Percentiles rank a stretch among this genome's conserved stretches.
Evolutionary conservation across 2,113 vertebrate genomes (phyloP).

Genomic region (Onychorhynchus coronatus): DNA sequence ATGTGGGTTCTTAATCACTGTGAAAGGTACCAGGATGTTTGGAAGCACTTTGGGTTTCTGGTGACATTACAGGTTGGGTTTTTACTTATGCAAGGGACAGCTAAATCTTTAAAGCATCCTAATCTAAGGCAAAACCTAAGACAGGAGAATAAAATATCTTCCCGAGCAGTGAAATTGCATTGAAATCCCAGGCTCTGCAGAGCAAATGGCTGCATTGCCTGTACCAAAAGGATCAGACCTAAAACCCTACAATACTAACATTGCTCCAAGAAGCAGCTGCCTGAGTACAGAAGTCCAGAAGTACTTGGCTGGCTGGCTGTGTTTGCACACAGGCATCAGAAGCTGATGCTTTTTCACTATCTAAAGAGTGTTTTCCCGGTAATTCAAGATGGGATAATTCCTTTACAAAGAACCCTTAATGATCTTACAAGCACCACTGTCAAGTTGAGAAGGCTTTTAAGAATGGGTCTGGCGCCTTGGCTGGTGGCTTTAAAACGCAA

Average conservation of each 20-base stretch:
- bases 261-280: not conserved
- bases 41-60: not conserved
- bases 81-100: not conserved
- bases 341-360: not conserved
- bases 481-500: not conserved
- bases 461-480: not conserved
- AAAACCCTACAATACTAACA: rapidly evolving
- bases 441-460: not conserved
- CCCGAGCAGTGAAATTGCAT: not conserved
- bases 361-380: not conserved
- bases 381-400: not conserved
- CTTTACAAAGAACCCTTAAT: not conserved
- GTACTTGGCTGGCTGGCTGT: not conserved
- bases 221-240: not conserved
- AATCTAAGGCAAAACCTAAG: not conserved
- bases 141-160: not conserved
- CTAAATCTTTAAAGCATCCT: not conserved
- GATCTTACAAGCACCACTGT: not conserved
- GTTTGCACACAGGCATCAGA: not conserved
- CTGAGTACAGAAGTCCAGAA: not conserved
- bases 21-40: not conserved
- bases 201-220: not conserved
- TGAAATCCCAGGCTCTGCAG: not conserved
- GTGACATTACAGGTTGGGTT: not conserved
- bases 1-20: not conserved